Evolutionary conservation across 2,888 invertebrate species (phyloP).

Genomic region (Phaonia tiefii): DNA sequence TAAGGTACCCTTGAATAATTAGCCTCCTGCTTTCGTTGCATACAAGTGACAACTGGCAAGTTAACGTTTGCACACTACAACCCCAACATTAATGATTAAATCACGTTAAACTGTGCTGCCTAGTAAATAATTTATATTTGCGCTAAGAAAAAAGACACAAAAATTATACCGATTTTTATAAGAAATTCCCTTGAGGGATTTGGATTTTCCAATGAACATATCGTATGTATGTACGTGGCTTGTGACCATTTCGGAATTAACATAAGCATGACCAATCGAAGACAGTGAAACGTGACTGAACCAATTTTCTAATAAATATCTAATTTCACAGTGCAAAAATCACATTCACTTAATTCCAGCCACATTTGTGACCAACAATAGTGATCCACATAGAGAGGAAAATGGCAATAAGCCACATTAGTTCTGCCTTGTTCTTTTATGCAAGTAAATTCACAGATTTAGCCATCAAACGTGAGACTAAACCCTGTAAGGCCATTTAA

Average conservation of each 20-base stretch:
- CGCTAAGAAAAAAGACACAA: too few relatives aligned
- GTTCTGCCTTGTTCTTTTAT: conserved; percentile 11
- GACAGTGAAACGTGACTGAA: conserved; percentile 32
- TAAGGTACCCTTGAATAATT: too few relatives aligned
- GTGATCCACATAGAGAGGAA: neutral
- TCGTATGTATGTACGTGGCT: too few relatives aligned
- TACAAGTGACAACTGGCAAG: too few relatives aligned
- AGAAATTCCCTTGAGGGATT: too few relatives aligned
- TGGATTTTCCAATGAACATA: too few relatives aligned
- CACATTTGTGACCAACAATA: conserved; percentile 21
- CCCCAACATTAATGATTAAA: too few relatives aligned
- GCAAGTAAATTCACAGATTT: conserved; percentile 48
- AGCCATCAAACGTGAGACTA: conserved; percentile 59
- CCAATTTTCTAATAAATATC: conserved; percentile 42
- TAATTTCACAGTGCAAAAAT: conserved; percentile 47
- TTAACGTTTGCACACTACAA: too few relatives aligned
- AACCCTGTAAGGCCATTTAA: conserved; percentile 54
- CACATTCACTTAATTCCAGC: conserved; percentile 3
- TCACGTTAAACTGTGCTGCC: too few relatives aligned
- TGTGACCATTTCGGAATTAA: neutral
- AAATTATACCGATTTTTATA: too few relatives aligned
- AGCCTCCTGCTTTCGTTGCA: too few relatives aligned
- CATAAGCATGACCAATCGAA: neutral
- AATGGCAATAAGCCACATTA: neutral
- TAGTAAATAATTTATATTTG: too few relatives aligned